Conservation (phyloP, 2,888 invertebrate genomes). For the Acanthococcus lagerstroemiae region DNA sequence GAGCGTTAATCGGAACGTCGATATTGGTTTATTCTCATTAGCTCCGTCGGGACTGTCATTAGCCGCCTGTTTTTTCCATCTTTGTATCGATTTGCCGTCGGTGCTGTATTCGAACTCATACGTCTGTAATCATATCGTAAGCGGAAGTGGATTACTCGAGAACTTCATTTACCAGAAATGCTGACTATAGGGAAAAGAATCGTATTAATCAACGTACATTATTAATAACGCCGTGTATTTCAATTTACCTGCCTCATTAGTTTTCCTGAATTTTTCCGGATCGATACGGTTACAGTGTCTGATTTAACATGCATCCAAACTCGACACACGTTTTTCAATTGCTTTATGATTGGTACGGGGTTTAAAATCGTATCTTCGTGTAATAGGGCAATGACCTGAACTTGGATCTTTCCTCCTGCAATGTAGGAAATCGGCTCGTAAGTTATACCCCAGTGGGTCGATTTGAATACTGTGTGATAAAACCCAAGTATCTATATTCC, state of each 20-base stretch:
- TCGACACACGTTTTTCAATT: neutral
- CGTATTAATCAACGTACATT: neutral
- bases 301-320: neutral
- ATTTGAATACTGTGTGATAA: too few relatives aligned
- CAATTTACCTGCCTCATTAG: neutral
- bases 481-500: too few relatives aligned
- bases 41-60: constrained; percentile 1
- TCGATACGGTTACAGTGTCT: neutral
- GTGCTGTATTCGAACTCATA: too few relatives aligned
- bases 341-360: neutral
- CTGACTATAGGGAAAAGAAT: too few relatives aligned
- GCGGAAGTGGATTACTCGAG: too few relatives aligned
- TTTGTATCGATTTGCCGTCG: too few relatives aligned
- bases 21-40: constrained; percentile 5
- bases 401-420: neutral
- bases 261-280: constrained; percentile 4
- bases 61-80: neutral
- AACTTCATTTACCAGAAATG: too few relatives aligned
- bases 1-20: constrained; percentile 55
- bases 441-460: too few relatives aligned
- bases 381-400: neutral
- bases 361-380: neutral
- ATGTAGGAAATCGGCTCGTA: too few relatives aligned
- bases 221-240: too few relatives aligned
- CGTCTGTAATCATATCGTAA: too few relatives aligned